phyloP scores from a whole-genome alignment of 2,888 invertebrate species.

The Drosophila subsilvestris region DNA sequence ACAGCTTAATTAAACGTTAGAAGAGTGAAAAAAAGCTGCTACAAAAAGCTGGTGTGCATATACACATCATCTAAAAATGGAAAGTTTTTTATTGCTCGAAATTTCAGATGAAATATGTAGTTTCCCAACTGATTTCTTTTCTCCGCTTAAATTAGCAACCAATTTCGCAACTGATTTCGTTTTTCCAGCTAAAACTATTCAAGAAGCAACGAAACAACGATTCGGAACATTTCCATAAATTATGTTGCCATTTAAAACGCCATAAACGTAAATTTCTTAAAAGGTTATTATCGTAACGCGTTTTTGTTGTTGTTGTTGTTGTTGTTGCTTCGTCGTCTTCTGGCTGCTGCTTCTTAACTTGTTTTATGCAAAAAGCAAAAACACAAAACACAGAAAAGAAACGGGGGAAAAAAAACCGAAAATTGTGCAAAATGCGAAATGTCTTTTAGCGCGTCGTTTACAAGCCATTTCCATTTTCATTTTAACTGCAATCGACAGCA shows the following conservation, averaged over 20 bases:
- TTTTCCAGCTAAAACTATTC: slow-evolving; percentile 14
- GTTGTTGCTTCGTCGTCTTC: slow-evolving; percentile 3
- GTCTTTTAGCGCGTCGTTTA: slow-evolving; percentile 72
- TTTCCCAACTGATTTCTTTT: not conserved
- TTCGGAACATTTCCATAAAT: slow-evolving; percentile 30
- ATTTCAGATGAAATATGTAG: not conserved
- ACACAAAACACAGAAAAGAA: slow-evolving; percentile 1
- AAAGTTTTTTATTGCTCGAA: not conserved
- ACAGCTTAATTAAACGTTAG: not conserved
- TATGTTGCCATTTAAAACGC: slow-evolving; percentile 53
- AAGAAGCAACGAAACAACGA: slow-evolving; percentile 3
- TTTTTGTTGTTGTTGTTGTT: slow-evolving; percentile 10
- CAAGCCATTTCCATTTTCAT: slow-evolving; percentile 64
- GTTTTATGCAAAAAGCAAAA: slow-evolving; percentile 47
- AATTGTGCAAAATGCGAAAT: slow-evolving; percentile 55
- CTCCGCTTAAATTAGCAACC: not conserved
- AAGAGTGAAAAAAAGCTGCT: not conserved
- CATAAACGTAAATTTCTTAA: slow-evolving; percentile 49
- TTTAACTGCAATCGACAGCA: slow-evolving; percentile 73
- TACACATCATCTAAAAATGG: not conserved
- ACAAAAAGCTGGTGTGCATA: not conserved
- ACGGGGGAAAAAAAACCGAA: slow-evolving; percentile 18
- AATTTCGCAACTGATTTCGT: slow-evolving; percentile 5
- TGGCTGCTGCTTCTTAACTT: slow-evolving; percentile 34
- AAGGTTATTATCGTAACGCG: slow-evolving; percentile 45